Evolutionary conservation across 2,797 vertebrate genomes (phyloP).

Genomic region (Limosa lapponica): DNA sequence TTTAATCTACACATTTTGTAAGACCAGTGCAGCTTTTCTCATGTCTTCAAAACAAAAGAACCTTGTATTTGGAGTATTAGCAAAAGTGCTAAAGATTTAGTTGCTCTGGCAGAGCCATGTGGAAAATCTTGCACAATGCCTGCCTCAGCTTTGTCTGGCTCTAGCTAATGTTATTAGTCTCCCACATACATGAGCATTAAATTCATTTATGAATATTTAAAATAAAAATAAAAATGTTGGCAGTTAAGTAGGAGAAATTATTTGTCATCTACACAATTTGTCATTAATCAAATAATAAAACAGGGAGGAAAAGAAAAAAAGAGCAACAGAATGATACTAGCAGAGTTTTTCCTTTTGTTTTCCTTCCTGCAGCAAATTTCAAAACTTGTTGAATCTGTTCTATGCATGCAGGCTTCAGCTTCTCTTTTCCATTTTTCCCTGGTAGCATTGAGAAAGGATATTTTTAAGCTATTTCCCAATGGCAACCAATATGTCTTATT

Average conservation of each 20-base stretch:
- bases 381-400: neutral
- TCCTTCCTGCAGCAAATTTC: neutral
- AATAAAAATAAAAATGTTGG: slow-evolving; percentile 30
- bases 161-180: neutral
- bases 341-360: neutral
- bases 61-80: neutral
- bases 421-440: neutral
- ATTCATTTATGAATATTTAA: slow-evolving; percentile 32
- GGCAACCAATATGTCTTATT: neutral
- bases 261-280: neutral
- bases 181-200: neutral
- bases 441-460: neutral
- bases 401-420: neutral
- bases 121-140: neutral
- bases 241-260: slow-evolving; percentile 2
- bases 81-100: neutral
- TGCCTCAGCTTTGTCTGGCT: neutral
- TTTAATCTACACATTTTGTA: neutral
- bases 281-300: slow-evolving; percentile 11
- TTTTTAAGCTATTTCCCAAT: neutral
- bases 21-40: neutral
- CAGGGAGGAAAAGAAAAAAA: neutral
- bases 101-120: neutral
- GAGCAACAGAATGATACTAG: neutral
- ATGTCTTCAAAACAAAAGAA: neutral